These are phyloP conservation scores for Eupithecia subfuscata DNA, from an alignment of 2,888 invertebrate genomes.

Conservation along the genomic window DNA sequence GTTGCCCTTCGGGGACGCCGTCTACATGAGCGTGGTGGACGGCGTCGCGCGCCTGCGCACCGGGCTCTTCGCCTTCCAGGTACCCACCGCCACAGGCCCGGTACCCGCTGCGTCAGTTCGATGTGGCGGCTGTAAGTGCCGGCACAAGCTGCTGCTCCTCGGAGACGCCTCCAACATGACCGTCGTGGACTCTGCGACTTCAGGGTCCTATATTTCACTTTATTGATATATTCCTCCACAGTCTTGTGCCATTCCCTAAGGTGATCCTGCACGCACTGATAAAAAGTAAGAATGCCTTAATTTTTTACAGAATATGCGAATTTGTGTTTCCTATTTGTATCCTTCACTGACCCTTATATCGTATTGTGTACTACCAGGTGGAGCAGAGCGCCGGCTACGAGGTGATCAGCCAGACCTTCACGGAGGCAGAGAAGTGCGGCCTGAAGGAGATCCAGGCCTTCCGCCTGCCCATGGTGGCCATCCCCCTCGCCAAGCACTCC, in stretches of 20 bases:
- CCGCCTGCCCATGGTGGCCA: constrained; percentile 81
- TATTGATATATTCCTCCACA: background rate
- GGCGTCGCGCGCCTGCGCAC: constrained; percentile 83
- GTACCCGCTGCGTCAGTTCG: constrained; percentile 37
- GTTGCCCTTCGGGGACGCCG: constrained; percentile 78
- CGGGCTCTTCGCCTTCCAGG: constrained; percentile 85
- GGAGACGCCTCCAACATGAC: constrained; percentile 81
- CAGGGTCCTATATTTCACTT: constrained; percentile 62
- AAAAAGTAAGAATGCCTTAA: background rate
- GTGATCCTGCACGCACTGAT: background rate
- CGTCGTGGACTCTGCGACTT: constrained; percentile 83
- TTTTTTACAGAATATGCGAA: background rate
- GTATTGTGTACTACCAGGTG: constrained; percentile 59
- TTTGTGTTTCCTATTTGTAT: background rate
- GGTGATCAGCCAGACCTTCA: constrained; percentile 84
- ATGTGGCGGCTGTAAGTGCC: constrained; percentile 75
- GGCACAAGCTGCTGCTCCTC: constrained; percentile 81
- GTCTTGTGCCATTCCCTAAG: background rate
- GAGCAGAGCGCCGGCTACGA: constrained; percentile 85
- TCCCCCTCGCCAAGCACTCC: constrained; percentile 82
- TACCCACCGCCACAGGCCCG: constrained; percentile 34
- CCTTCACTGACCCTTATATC: background rate
- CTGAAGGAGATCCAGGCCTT: constrained; percentile 84
- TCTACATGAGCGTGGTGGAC: constrained; percentile 79
- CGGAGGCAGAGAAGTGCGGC: constrained; percentile 86